Evolutionary conservation across 2,113 vertebrate species (phyloP).

Genomic region (Vulpes ferrilata): DNA sequence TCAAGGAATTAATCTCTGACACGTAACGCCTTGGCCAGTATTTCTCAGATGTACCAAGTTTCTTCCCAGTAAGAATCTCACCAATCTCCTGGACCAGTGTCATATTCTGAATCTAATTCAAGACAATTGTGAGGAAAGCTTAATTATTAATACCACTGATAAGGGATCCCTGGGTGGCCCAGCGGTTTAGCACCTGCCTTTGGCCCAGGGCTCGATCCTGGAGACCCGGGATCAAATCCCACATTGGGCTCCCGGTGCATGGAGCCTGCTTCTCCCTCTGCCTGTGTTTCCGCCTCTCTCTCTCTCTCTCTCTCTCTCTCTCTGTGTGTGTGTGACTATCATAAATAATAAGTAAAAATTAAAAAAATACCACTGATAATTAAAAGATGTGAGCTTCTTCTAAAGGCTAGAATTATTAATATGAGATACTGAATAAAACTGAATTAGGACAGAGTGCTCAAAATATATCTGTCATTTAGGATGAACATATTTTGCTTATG

Average conservation of each 20-base stretch:
- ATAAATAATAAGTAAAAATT: too few relatives aligned
- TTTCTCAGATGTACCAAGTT: constrained; percentile 2
- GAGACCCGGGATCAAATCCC: too few relatives aligned
- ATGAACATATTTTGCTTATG: constrained; percentile 52
- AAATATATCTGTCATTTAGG: constrained; percentile 39
- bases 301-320: too few relatives aligned
- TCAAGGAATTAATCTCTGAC: constrained; percentile 62
- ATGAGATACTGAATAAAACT: constrained; percentile 31
- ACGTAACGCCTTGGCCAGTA: not conserved
- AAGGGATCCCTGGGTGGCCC: not conserved
- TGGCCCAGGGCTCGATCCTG: too few relatives aligned
- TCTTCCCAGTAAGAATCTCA: constrained; percentile 7
- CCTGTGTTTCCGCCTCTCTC: too few relatives aligned
- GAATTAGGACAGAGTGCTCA: constrained; percentile 38
- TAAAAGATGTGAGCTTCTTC: constrained; percentile 8
- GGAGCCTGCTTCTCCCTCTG: too few relatives aligned
- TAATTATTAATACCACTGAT: constrained; percentile 40
- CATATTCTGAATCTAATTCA: constrained; percentile 50
- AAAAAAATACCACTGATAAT: not conserved
- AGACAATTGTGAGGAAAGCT: constrained; percentile 24
- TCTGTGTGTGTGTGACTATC: too few relatives aligned
- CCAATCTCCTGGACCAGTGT: constrained; percentile 12
- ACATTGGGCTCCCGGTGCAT: too few relatives aligned
- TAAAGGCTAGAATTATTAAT: constrained; percentile 45
- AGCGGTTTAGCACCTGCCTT: too few relatives aligned